Base-by-base conservation (phyloP, 1,140 invertebrate genomes). In the Pseudomyrmex cubaensis region DNA sequence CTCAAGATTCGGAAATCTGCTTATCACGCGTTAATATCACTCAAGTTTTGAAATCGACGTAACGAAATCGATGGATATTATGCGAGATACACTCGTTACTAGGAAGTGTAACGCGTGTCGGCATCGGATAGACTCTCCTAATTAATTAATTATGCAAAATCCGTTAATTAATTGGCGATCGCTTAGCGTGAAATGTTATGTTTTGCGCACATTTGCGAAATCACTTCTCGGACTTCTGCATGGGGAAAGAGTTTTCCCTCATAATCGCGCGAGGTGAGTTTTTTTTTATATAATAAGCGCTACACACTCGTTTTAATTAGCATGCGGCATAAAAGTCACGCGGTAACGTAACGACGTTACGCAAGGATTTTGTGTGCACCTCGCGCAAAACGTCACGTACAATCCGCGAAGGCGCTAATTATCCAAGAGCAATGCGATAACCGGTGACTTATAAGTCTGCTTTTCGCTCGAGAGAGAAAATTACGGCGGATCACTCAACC, bases 351-450 rank as follows among this genome's bases (percentile, higher is more conserved):
- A 86, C 80, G 48, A 54, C 44, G 61, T 87, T 87, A 64, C 74
- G 63, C 52, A 87, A 87, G 46, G 50, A 63, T 67, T 83, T 76
- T 83, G 59, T 83, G 59, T 69, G 73, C 64, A 82, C 46, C 76
- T 57, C 56, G 63, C 22, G 54, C 56, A 64, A 25, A 82, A 78
- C 67, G 72, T 70, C 62, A 74, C 73, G 66, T 74, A 67, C 61
- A 56, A 87, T 56, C 61, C 35, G 15, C 52, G 25, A 66, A 86
- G 70, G 86, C 64, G 80, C 82, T 89, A 88, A 89, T 89, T 89
- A 89, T 84, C 67, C 35, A 63, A 66, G 67, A 59, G 67, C 59
- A 62, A 87, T 75, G 78, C 44, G 35, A 56, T 82, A 61, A 77
- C 48, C 64, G 13, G 44, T 72, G 44, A 22, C 44, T 80, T 72